Conservation (phyloP, 2,797 vertebrate species). For the Hemitrygon akajei region DNA sequence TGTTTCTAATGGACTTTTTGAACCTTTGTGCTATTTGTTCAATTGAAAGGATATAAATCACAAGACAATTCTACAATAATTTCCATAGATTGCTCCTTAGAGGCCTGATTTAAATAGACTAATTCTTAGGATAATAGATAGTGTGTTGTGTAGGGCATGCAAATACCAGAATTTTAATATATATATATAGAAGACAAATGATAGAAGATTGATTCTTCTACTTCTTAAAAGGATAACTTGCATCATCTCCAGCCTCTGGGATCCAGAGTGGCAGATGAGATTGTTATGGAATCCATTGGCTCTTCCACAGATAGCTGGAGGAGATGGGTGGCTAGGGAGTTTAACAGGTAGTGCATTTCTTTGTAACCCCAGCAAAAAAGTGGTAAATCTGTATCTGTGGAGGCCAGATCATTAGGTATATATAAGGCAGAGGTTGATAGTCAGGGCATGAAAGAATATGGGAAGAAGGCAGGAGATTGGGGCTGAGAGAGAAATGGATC, state of each 20-base stretch:
- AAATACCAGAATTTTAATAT: not conserved
- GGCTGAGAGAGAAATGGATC: no score
- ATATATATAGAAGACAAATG: not conserved
- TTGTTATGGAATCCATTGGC: no score
- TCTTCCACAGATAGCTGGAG: no score
- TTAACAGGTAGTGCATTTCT: no score
- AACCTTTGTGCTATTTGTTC: not conserved
- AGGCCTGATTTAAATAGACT: not conserved
- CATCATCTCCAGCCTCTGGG: not conserved
- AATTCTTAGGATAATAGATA: not conserved
- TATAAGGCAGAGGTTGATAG: no score
- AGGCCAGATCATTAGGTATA: no score
- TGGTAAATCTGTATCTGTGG: no score
- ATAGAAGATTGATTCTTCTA: not conserved
- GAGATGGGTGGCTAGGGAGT: no score
- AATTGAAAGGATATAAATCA: not conserved
- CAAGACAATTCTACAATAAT: not conserved
- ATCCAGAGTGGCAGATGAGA: no score
- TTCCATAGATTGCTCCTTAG: not conserved
- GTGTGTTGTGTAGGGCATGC: not conserved
- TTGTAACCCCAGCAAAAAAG: no score
- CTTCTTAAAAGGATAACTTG: not conserved
- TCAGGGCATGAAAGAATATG: no score
- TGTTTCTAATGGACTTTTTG: not conserved
- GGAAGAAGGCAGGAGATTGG: no score